These are phyloP conservation scores for Exephanes ischioxanthus DNA, from an alignment of 2,888 invertebrate species.

Conservation along the genomic window DNA sequence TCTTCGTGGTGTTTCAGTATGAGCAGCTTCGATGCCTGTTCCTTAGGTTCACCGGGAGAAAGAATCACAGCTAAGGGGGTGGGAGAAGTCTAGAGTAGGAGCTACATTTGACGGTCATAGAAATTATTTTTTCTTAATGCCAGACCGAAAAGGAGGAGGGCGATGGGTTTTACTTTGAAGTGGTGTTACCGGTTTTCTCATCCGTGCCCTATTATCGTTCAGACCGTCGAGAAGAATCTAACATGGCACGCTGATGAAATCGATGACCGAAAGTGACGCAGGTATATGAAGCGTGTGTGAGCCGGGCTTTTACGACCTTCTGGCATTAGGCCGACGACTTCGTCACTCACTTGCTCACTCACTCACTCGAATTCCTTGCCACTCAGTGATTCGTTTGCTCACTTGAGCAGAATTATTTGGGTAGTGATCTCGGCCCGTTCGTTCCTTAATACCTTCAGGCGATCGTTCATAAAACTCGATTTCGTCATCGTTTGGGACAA, in stretches of 20 bases:
- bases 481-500: too few species aligned
- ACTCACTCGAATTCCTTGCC: too few species aligned
- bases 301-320: too few species aligned
- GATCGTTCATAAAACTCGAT: too few species aligned
- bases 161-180: neutral
- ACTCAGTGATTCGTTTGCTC: too few species aligned
- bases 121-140: neutral
- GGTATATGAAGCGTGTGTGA: neutral
- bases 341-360: too few species aligned
- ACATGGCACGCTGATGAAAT: neutral
- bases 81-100: constrained; percentile 19
- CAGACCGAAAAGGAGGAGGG: neutral
- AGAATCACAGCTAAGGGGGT: constrained; percentile 1
- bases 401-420: neutral
- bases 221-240: neutral
- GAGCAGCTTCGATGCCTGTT: neutral
- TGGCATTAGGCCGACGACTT: too few species aligned
- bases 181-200: neutral
- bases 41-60: constrained; percentile 1
- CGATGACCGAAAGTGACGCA: neutral
- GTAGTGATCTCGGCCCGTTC: too few species aligned
- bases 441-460: too few species aligned
- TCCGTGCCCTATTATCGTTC: neutral
- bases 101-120: neutral
- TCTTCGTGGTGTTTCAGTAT: constrained; percentile 15